Conservation (phyloP, 1,140 invertebrate species). For the Polypedilum pembai region DNA sequence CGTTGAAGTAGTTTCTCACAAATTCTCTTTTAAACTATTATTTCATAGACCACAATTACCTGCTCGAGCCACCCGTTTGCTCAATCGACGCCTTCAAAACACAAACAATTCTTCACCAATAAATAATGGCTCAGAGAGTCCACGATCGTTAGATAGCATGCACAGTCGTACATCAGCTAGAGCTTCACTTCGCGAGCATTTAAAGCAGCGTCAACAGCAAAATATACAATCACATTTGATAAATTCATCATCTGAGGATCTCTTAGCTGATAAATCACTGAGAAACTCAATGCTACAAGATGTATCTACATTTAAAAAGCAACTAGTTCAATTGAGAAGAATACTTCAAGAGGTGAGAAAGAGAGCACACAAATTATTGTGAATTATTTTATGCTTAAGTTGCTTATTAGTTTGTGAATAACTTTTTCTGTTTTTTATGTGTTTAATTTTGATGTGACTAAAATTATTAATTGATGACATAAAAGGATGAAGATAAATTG, state of each 20-base stretch:
- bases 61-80: constrained; percentile 40
- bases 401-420: constrained; percentile 7
- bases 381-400: constrained; percentile 26
- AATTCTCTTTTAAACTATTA: too few relatives aligned
- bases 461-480: constrained; percentile 27
- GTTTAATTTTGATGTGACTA: constrained; percentile 27
- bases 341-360: constrained; percentile 55
- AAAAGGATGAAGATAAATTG: constrained; percentile 50
- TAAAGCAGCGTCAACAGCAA: constrained; percentile 30
- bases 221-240: constrained; percentile 34
- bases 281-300: constrained; percentile 54
- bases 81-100: constrained; percentile 42
- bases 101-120: constrained; percentile 4
- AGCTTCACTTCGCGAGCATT: constrained; percentile 27
- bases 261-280: constrained; percentile 43
- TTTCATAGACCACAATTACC: constrained; percentile 40
- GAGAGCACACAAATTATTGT: not conserved
- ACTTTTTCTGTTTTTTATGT: constrained; percentile 26
- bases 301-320: constrained; percentile 58
- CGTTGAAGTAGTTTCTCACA: too few relatives aligned
- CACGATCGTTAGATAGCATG: constrained; percentile 39
- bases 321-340: constrained; percentile 55
- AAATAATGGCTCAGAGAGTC: constrained; percentile 38
- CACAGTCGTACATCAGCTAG: constrained; percentile 29
- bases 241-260: constrained; percentile 42